Evolutionary conservation across 2,888 invertebrate species (phyloP).

Genomic region (Apeira syringaria): DNA sequence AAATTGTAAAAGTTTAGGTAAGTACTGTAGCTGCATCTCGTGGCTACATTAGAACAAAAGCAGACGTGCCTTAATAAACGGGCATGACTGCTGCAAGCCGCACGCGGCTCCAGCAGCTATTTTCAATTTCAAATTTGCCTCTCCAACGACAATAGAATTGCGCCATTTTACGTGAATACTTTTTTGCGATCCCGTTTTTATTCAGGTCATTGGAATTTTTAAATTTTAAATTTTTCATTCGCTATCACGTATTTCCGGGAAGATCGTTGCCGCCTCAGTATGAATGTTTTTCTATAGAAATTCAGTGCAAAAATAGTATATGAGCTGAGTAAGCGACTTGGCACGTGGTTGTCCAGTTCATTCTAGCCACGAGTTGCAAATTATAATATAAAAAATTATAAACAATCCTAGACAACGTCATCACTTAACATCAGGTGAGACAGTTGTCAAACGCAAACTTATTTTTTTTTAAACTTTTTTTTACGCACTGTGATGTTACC

Average conservation of each 20-base stretch:
- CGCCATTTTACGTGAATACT: slow-evolving; percentile 60
- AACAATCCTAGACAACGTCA: too few species aligned
- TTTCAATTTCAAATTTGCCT: slow-evolving; percentile 76
- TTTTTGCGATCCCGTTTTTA: slow-evolving; percentile 51
- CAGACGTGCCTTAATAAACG: slow-evolving; percentile 59
- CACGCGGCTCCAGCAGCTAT: slow-evolving; percentile 59
- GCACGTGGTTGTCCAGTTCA: too few species aligned
- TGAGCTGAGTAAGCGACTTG: too few species aligned
- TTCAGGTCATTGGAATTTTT: slow-evolving; percentile 51
- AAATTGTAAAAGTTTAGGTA: slow-evolving; percentile 52
- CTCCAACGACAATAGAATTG: slow-evolving; percentile 64
- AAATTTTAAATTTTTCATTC: slow-evolving; percentile 38
- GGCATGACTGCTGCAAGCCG: slow-evolving; percentile 43
- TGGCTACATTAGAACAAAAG: slow-evolving; percentile 60
- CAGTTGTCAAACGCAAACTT: too few species aligned
- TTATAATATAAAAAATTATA: too few species aligned
- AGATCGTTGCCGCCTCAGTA: slow-evolving; percentile 20
- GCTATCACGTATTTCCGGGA: slow-evolving; percentile 27
- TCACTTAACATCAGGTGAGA: too few species aligned
- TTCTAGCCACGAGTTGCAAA: too few species aligned
- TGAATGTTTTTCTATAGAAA: slow-evolving; percentile 16
- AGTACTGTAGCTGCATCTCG: slow-evolving; percentile 54
- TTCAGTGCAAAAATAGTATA: too few species aligned
- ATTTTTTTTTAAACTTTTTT: too few species aligned
- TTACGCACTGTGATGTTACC: too few species aligned